phyloP scores from a whole-genome alignment of 2,797 vertebrate genomes.

The Eidolon dupreanum region DNA sequence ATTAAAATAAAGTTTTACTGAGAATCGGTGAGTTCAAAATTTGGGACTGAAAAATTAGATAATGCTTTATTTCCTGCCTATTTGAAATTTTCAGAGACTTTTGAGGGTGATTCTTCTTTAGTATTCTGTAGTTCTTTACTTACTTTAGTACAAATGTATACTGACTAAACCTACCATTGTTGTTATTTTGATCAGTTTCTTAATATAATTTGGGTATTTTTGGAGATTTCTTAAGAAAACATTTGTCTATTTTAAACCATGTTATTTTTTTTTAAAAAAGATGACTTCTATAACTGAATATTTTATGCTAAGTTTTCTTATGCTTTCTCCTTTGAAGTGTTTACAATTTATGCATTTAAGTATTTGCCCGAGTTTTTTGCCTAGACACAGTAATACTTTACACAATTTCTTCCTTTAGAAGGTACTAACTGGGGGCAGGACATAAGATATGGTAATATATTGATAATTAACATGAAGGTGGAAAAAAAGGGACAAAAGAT shows the following conservation, averaged over 20 bases:
- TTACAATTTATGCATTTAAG: background rate
- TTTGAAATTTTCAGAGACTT: background rate
- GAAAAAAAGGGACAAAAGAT: background rate
- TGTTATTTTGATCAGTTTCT: slow-evolving; percentile 20
- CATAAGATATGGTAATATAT: background rate
- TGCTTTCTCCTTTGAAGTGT: background rate
- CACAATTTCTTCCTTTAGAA: background rate
- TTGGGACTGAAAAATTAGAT: background rate
- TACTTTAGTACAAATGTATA: background rate
- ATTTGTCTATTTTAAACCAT: background rate
- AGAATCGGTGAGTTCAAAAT: background rate
- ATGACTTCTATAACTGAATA: background rate
- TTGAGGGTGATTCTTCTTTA: background rate
- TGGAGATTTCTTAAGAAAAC: background rate
- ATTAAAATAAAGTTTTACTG: background rate
- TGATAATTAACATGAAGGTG: background rate
- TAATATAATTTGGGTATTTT: slow-evolving; percentile 2
- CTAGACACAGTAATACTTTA: background rate
- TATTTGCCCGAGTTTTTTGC: background rate
- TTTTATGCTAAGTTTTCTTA: background rate
- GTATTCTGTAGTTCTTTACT: background rate
- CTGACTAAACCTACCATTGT: background rate
- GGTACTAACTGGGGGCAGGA: background rate
- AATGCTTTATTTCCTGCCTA: background rate
- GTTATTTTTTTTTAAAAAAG: background rate